Conservation (phyloP, 2,113 vertebrate genomes). For the Rhabdomys dilectus region DNA sequence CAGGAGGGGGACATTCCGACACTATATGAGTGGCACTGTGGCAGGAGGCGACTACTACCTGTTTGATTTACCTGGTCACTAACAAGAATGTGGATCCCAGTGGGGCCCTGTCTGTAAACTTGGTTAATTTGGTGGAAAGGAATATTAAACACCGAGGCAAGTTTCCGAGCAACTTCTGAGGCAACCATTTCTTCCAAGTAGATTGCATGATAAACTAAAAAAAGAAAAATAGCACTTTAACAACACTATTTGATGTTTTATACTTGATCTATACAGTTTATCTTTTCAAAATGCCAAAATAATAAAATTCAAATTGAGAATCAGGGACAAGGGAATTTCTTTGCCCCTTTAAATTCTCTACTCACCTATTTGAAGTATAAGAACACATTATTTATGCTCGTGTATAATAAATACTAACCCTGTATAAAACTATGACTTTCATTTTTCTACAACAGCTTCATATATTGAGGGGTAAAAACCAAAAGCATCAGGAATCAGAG, state of each 20-base stretch:
- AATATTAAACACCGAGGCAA: conserved; percentile 93
- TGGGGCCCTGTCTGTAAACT: conserved; percentile 97
- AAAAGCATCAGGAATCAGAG: neutral
- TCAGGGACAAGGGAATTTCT: neutral
- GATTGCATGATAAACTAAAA: conserved; percentile 95
- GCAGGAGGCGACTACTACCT: neutral
- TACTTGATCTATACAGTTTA: neutral
- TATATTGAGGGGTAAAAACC: neutral
- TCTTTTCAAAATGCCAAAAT: conserved; percentile 45
- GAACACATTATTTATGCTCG: neutral
- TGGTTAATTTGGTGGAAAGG: conserved; percentile 94
- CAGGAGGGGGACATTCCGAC: neutral
- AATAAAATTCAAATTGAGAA: neutral
- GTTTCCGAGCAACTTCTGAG: conserved; percentile 94
- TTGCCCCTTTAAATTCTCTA: neutral
- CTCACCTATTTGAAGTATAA: neutral
- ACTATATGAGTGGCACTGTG: neutral
- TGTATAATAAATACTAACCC: neutral
- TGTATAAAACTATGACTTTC: neutral
- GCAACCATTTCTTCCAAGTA: conserved; percentile 97
- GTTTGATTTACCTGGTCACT: conserved; percentile 93
- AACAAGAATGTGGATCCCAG: conserved; percentile 95
- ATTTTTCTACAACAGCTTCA: neutral
- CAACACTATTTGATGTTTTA: conserved; percentile 3
- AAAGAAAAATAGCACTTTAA: conserved; percentile 46